Conservation (phyloP, 1,140 invertebrate species). For the Dendrolimus punctatus region DNA sequence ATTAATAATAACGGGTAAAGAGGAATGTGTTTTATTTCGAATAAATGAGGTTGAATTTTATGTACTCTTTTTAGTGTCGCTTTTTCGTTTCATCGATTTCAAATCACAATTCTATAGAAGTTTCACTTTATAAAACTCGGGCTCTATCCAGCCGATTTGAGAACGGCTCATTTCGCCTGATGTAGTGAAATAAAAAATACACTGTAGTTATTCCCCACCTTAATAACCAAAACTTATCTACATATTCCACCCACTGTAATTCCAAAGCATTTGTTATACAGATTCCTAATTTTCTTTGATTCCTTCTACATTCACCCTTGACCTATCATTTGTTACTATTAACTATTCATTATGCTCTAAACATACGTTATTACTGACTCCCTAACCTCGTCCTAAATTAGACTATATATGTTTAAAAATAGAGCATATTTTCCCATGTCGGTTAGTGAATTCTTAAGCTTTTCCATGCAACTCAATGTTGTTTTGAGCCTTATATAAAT, state of each 20-base stretch:
- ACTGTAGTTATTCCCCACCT: neutral
- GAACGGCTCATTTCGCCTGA: too few species aligned
- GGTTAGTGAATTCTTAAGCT: slow-evolving; percentile 11
- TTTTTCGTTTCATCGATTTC: too few species aligned
- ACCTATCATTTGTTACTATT: slow-evolving; percentile 58
- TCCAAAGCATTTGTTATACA: slow-evolving; percentile 9
- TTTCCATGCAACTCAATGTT: slow-evolving; percentile 5
- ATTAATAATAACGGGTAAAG: too few species aligned
- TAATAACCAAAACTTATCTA: neutral
- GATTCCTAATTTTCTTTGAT: slow-evolving; percentile 47
- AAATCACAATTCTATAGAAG: too few species aligned
- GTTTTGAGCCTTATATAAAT: slow-evolving; percentile 54
- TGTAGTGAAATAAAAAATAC: too few species aligned
- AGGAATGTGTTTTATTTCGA: too few species aligned
- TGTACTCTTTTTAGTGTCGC: too few species aligned
- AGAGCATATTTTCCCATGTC: slow-evolving; percentile 17
- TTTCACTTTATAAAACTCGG: too few species aligned
- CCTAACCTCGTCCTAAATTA: slow-evolving; percentile 20
- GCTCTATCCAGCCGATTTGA: too few species aligned
- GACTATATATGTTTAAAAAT: slow-evolving; percentile 12
- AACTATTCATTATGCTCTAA: slow-evolving; percentile 16
- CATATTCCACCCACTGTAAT: slow-evolving; percentile 5
- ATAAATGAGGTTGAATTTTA: too few species aligned
- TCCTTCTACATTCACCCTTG: slow-evolving; percentile 53
- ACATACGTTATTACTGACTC: slow-evolving; percentile 1